Percentiles rank a stretch among this genome's conserved stretches.
phyloP scores from a whole-genome alignment of 2,797 vertebrate genomes.

The Pygocentrus nattereri region DNA sequence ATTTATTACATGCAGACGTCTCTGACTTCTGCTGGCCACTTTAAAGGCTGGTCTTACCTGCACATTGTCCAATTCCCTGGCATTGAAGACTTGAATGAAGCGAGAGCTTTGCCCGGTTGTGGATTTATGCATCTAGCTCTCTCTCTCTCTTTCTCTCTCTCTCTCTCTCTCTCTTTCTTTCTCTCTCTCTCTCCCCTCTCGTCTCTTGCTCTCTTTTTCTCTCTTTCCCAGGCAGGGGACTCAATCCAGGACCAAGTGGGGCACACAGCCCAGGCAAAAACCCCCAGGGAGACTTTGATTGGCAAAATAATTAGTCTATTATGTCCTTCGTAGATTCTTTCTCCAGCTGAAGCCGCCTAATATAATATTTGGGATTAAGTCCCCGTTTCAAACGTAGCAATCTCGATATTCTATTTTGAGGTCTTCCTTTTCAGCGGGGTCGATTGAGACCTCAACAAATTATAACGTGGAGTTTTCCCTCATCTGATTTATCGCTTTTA shows the following conservation, averaged over 20 bases:
- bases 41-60: slow-evolving; percentile 52
- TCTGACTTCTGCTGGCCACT: slow-evolving; percentile 23
- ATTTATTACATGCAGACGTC: slow-evolving; percentile 42
- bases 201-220: slow-evolving; percentile 25
- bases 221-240: slow-evolving; percentile 53
- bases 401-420: slow-evolving; percentile 77
- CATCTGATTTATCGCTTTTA: slow-evolving; percentile 48
- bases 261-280: slow-evolving; percentile 60
- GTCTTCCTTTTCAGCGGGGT: slow-evolving; percentile 54
- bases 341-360: slow-evolving; percentile 66
- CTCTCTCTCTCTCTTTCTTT: not conserved
- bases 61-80: slow-evolving; percentile 74
- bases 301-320: slow-evolving; percentile 83
- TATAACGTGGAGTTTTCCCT: slow-evolving; percentile 49
- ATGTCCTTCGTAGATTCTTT: slow-evolving; percentile 59
- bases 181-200: slow-evolving; percentile 64
- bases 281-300: slow-evolving; percentile 78
- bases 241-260: slow-evolving; percentile 65
- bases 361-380: slow-evolving; percentile 81
- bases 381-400: slow-evolving; percentile 79
- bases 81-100: slow-evolving; percentile 74
- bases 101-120: slow-evolving; percentile 78
- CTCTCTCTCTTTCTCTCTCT: slow-evolving; percentile 65
- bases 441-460: slow-evolving; percentile 49
- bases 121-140: slow-evolving; percentile 75